Percentiles rank a stretch among this genome's conserved stretches.
These are phyloP conservation scores for Solenopsis fugax DNA, from an alignment of 1,140 invertebrate species.

Conservation along the genomic window DNA sequence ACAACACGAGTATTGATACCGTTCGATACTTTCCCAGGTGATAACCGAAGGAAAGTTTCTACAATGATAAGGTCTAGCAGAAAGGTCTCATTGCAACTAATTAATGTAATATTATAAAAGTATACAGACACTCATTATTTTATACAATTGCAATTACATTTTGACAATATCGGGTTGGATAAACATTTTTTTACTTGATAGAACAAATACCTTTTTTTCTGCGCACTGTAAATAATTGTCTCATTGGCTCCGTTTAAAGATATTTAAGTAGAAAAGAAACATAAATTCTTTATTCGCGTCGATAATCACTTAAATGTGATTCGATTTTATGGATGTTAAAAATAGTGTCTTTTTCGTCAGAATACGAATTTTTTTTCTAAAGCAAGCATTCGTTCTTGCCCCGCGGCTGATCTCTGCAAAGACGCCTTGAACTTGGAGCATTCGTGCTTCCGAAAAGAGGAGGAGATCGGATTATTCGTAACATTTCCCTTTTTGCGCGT, in stretches of 20 bases:
- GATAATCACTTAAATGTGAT: not conserved
- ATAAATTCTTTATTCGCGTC: not conserved
- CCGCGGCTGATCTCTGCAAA: not conserved
- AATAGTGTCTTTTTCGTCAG: not conserved
- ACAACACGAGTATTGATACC: not conserved
- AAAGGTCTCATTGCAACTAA: not conserved
- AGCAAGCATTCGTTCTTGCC: not conserved
- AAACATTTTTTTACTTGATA: not conserved
- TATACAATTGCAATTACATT: not conserved
- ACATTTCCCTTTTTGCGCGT: slow-evolving; percentile 4
- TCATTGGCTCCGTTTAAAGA: not conserved
- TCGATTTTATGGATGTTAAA: not conserved
- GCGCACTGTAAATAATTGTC: not conserved
- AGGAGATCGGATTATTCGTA: not conserved
- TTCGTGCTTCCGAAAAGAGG: not conserved
- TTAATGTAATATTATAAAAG: not conserved
- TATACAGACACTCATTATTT: not conserved
- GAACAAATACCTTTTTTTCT: not conserved
- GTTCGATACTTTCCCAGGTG: not conserved
- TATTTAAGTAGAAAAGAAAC: not conserved
- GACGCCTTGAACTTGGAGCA: not conserved
- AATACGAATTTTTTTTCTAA: no score
- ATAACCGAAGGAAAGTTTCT: slow-evolving; percentile 8
- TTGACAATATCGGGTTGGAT: not conserved
- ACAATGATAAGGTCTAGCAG: not conserved